Evolutionary conservation across 2,113 vertebrate genomes (phyloP).

Genomic region (Phylloscopus whistleri): DNA sequence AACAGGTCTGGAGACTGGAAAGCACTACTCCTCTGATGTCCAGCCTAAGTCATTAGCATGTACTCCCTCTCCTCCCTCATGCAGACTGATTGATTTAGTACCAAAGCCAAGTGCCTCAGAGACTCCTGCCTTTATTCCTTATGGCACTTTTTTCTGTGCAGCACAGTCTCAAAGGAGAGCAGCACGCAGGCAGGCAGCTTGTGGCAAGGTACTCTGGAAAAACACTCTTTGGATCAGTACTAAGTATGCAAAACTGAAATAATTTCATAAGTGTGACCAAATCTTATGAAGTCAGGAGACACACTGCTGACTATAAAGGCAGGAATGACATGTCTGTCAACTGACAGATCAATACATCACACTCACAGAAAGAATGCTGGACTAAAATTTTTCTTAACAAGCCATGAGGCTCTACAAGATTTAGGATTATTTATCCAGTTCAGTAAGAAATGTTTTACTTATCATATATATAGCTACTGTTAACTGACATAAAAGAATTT

Average conservation of each 20-base stretch:
- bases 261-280: background rate
- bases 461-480: background rate
- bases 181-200: background rate
- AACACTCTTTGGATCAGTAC: background rate
- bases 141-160: background rate
- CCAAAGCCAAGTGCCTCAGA: background rate
- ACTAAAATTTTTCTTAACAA: background rate
- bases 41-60: background rate
- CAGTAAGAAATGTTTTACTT: background rate
- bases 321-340: background rate
- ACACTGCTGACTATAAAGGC: accelerated
- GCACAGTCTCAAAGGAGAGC: background rate
- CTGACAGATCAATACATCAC: background rate
- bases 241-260: background rate
- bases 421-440: background rate
- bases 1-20: background rate
- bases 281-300: background rate
- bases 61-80: background rate
- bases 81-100: background rate
- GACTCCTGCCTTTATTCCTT: background rate
- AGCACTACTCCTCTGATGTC: background rate
- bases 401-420: background rate
- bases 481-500: background rate
- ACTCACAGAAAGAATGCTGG: background rate
- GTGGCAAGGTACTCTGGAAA: background rate